Evolutionary conservation across 2,797 vertebrate genomes (phyloP), one percentile per base, ranked within the genome.

Genomic region (Brachyrhaphis roseni): DNA sequence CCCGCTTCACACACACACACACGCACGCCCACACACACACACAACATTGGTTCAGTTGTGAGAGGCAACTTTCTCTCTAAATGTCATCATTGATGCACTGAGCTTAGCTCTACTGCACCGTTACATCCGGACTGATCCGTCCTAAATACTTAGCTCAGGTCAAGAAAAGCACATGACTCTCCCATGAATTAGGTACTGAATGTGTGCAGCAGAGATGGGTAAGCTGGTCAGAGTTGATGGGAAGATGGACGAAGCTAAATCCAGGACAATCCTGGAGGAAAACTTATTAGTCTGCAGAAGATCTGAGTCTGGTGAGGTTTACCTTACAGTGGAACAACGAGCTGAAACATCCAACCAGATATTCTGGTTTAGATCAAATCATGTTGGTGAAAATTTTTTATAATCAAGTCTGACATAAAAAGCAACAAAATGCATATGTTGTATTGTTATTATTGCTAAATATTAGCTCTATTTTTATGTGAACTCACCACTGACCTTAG

Each of bases 11-110:
- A 55, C 78, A 66, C 53, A 68, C 39, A 68, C 79, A 78, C 70
- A 83, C 51, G 11, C 8, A 8, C 20, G 3, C 23, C 1, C 53
- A 55, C 8, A 3, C 23, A n/a, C 51, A 62, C 53, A 51, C 1
- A 43, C 8, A 43, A 43, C 41, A 8, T 43, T 43, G 41, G 8
- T 43, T 43, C 41, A 43, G 41, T 43, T 43, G 41, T 43, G 84
- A 83, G 75, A 64, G 74, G 78, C 79, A 74, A 81, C 75, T 88
- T 82, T 89, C 55, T 76, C 76, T 80, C 84, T 68, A 80, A 34
- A 49, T 81, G 72, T n/a, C 74, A 78, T 83, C 84, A 82, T 77
- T 77, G 72, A 80, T 75, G 23, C 49, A 72, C 62, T 75, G 39
- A 70, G 23, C 23, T 70, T n/a, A 47, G 53, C 20, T 3, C 45